Evolutionary conservation across 1,140 invertebrate genomes (phyloP), one percentile per base, ranked within the genome.

Genomic region (Neodiprion lecontei): DNA sequence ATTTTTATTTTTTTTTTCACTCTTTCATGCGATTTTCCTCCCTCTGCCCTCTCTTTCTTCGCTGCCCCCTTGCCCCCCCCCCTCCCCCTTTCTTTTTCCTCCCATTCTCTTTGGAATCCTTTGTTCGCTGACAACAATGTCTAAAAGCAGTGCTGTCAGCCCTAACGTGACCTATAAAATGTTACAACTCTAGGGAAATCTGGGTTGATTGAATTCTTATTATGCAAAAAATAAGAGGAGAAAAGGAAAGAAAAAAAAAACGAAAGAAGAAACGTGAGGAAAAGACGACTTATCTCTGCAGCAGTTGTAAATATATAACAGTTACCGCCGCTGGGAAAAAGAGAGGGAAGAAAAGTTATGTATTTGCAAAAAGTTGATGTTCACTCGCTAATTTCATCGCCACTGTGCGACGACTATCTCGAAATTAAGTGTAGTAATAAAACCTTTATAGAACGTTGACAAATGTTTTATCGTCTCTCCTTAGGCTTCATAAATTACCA

Each of bases 1-100:
- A 67, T 12, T 21, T 67, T 48, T 21, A 21, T 71, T 48, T 66
- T 66, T n/a, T 72, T 53, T 72, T 17, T 61, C 70, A 61, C 40
- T 61, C n/a, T 12, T 14, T 72, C 49, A 61, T 47, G 28, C 21
- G n/a, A 61, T 50, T 61, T 72, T 53, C 8, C n/a, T 28, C 10
- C 53, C 70, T 61, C 17, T 48, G 23, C 65, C 70, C 47, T 40
- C 47, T 72, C 49, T 40, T 5, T 53, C 70, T 61, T 23, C 49
- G n/a, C 65, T 72, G 50, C 23, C 40, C 49, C 70, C 12, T 61
- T n/a, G 47, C 14, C 49, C 65, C n/a, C 49, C 65, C 14, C 49
- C 49, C 53, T 0, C 28, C 65, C n/a, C 11, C 70, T 61, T 61
- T 53, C n/a, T 40, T 40, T 40, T 40, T 40, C 2, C 28, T 40